A percentile compares a stretch with the other conserved stretches of the same genome.
Evolutionary conservation across 1,140 invertebrate genomes (phyloP).

Genomic region (Philotrypesis tridentata): DNA sequence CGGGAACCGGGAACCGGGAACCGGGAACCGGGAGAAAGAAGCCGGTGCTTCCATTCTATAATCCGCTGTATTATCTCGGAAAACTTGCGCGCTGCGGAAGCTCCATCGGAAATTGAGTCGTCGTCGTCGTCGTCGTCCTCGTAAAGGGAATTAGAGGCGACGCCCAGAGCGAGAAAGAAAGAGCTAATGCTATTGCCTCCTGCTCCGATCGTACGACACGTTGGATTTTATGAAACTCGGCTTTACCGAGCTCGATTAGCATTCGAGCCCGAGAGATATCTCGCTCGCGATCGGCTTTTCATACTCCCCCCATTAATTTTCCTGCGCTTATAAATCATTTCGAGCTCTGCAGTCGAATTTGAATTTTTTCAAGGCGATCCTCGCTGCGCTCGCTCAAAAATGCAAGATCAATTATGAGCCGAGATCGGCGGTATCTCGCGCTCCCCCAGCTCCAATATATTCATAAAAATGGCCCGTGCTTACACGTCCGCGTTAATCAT

Average conservation of each 20-base stretch:
- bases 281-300: neutral
- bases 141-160: neutral
- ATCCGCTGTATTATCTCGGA: neutral
- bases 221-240: conserved; percentile 23
- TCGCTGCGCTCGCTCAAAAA: too few relatives aligned
- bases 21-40: too few relatives aligned
- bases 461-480: too few relatives aligned
- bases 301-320: neutral
- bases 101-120: neutral
- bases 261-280: neutral
- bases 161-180: neutral
- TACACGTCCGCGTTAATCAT: neutral
- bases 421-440: neutral
- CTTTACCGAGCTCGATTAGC: conserved; percentile 9
- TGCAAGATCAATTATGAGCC: neutral
- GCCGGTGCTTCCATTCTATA: too few relatives aligned
- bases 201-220: neutral
- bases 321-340: conserved; percentile 13
- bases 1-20: too few relatives aligned
- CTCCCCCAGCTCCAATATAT: too few relatives aligned
- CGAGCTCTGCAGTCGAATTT: neutral
- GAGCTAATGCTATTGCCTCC: conserved; percentile 13
- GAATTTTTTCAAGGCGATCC: neutral
- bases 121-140: too few relatives aligned
- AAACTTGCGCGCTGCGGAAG: neutral